Base-by-base conservation (phyloP, 2,113 vertebrate species). In the Gopherus flavomarginatus region DNA sequence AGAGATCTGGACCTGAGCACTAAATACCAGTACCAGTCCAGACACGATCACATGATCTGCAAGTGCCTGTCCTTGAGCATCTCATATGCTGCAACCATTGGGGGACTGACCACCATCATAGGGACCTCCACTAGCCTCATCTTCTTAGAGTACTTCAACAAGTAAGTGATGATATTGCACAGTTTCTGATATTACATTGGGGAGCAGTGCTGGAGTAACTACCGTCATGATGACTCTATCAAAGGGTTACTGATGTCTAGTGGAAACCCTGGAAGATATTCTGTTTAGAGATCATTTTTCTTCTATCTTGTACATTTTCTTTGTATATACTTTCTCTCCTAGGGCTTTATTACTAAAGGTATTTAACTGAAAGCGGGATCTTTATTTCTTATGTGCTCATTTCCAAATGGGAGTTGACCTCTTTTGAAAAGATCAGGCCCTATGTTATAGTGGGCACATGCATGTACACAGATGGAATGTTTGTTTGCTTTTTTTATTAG, bases 121-220 rank as follows among this genome's bases (percentile, higher is more conserved):
- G 99, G 99, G 65, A 99, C 99, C 1, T 99, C 99, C 35, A 99
- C 99, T 97, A 99, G 99, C 97, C 99, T 99, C 96, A 99, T 99
- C 89, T 99, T 99, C 93, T 98, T 99, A 2, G 99, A 99, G 86
- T 99, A 99, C 97, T 99, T 99, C 97, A 99, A 99, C 98, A 99
- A 98, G 99, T 99, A 98, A 96, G 98, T 87, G 79, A 21, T 87
- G 79, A 21, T 44, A 8, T 1, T 80, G 14, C 13, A 8, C 4
- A 57, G 31, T 44, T 42, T 11, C 44, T 49, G 53, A n/a, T 47
- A 35, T 21, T 35, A 12, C 14, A 42, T 31, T 6, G 49, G 85
- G 35, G 26, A 59, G 29, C 8, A 24, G 26, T 31, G 53, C 11
- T 11, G 14, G 54, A 26, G 42, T 52, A 17, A 1, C 44, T 77